A percentile compares a stretch with the other conserved stretches of the same genome.
phyloP scores from a whole-genome alignment of 2,113 vertebrate genomes.

The Oreochromis aureus region DNA sequence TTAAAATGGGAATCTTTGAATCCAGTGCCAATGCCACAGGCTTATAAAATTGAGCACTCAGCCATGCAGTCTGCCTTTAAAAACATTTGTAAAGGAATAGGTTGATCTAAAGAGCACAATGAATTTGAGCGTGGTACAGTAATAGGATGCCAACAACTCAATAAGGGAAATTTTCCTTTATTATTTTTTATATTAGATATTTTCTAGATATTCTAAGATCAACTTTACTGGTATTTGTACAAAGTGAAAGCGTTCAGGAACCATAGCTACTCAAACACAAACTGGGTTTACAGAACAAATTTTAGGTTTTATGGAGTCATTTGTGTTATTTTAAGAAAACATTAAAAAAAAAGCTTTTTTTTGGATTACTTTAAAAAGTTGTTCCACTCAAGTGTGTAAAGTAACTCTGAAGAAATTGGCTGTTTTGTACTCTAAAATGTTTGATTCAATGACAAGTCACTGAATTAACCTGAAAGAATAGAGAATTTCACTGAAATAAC shows the following conservation, averaged over 20 bases:
- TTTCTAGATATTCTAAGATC: neutral
- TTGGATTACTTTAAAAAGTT: neutral
- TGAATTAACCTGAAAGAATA: neutral
- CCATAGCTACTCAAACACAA: neutral
- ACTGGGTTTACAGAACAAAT: neutral
- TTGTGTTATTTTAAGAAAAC: neutral
- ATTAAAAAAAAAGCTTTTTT: fast-evolving
- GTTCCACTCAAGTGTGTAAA: neutral
- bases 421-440: neutral
- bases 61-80: neutral
- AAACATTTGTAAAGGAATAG: neutral
- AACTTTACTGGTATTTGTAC: neutral
- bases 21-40: neutral
- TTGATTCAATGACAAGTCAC: neutral
- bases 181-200: neutral
- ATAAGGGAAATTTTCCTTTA: neutral
- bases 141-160: neutral
- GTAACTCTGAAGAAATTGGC: neutral
- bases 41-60: neutral
- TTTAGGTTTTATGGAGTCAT: neutral
- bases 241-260: neutral
- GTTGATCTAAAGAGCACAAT: neutral
- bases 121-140: neutral
- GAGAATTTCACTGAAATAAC: neutral
- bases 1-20: neutral